Percentiles rank a stretch among this genome's conserved stretches.
Evolutionary conservation across 2,113 vertebrate species (phyloP).

Genomic region (Lasiurus cinereus): DNA sequence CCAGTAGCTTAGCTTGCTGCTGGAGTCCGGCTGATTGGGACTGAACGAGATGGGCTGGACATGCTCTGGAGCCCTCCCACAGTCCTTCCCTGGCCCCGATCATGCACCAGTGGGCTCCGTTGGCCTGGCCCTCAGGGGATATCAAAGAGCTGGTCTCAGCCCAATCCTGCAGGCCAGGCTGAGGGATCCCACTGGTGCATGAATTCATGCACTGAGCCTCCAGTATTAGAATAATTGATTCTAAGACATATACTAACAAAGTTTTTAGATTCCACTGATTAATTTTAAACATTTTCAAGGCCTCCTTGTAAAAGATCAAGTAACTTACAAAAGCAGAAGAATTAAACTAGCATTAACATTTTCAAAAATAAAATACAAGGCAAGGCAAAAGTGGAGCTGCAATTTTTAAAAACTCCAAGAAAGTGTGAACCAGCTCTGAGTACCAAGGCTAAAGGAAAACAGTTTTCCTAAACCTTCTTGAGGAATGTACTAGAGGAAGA

Average conservation of each 20-base stretch:
- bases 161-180: no score
- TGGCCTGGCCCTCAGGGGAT: no score
- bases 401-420: background rate
- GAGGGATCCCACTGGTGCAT: no score
- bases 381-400: background rate
- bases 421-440: background rate
- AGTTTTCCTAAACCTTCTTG: background rate
- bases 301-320: background rate
- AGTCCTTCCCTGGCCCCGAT: no score
- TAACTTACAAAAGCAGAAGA: background rate
- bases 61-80: no score
- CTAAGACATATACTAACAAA: background rate
- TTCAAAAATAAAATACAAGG: background rate
- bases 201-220: no score
- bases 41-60: no score
- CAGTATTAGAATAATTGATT: background rate
- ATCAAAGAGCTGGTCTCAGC: no score
- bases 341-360: background rate
- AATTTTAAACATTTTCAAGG: conserved; percentile 3
- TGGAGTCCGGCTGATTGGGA: no score
- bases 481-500: background rate
- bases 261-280: background rate
- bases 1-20: no score
- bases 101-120: no score
- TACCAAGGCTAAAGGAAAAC: background rate